Evolutionary conservation across 2,888 invertebrate species (phyloP), one percentile per base, ranked within the genome.

Genomic region (Synergus laeviventris): DNA sequence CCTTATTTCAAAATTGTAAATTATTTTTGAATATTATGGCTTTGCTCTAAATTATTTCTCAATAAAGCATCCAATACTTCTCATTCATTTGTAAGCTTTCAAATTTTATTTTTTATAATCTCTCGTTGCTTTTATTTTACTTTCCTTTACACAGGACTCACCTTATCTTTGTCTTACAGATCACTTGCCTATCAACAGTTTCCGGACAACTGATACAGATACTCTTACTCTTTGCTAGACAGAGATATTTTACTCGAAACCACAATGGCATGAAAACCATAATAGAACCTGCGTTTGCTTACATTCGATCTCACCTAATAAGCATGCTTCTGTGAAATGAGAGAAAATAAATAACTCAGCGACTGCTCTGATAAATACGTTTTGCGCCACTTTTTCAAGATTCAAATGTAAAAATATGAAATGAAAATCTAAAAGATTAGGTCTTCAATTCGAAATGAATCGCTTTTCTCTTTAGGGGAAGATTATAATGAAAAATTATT

Each of bases 211-310:
- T 42, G 70, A 70, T 70, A 62, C 24, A 24, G 14, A 31, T 31
- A 39, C 24, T 70, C 45, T 70, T 70, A 31, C 9, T 31, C 70
- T n/a, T 31, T 70, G 45, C 24, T 70, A 16, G 16, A 49, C 70
- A n/a, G 70, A 70, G 31, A 49, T 16, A 49, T 70, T 70, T 70
- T 49, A 70, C n/a, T 31, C n/a, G 4, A 45, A 49, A 11, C 24
- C 11, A 36, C 16, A 31, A 70, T 49, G 70, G 70, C 70, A 70
- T 49, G 70, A 49, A 70, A 49, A 45, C 31, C 18, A 11, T 5
- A 21, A 70, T 45, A 49, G 31, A 42, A 42, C 74, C 9, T 49
- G 70, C 45, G 73, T 66, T 54, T 39, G 74, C 74, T 76, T 75
- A 73, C 70, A 76, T 75, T 45, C 39, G 49, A 39, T 45, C 54